Evolutionary conservation across 1,140 invertebrate genomes (phyloP).

Genomic region (Andricus grossulariae): DNA sequence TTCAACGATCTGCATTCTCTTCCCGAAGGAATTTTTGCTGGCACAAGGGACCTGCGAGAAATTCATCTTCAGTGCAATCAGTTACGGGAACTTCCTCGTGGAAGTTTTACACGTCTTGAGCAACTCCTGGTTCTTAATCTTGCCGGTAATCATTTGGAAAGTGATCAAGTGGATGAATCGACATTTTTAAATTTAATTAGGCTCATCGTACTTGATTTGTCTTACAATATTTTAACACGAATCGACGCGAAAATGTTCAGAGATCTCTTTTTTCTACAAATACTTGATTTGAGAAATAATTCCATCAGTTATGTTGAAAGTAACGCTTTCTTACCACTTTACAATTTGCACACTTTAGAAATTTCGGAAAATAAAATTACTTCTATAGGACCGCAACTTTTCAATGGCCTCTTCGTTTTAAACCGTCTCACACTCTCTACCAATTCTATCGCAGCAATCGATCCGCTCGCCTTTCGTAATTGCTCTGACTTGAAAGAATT

Average conservation of each 20-base stretch:
- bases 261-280: constrained; percentile 91
- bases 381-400: constrained; percentile 86
- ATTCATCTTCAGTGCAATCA: constrained; percentile 89
- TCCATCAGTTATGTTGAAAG: constrained; percentile 90
- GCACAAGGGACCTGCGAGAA: constrained; percentile 86
- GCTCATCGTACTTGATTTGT: constrained; percentile 89
- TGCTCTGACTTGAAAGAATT: constrained; percentile 93
- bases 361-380: constrained; percentile 90
- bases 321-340: constrained; percentile 89
- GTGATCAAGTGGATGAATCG: constrained; percentile 87
- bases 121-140: constrained; percentile 90
- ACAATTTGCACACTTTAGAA: constrained; percentile 91
- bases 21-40: constrained; percentile 86
- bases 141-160: constrained; percentile 89
- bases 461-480: constrained; percentile 91
- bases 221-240: constrained; percentile 87
- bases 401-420: constrained; percentile 90
- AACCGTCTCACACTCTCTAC: constrained; percentile 90
- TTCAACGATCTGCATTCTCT: constrained; percentile 86
- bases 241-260: constrained; percentile 91
- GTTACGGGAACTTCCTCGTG: constrained; percentile 85
- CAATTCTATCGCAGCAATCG: constrained; percentile 88
- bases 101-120: constrained; percentile 89
- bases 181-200: constrained; percentile 90
- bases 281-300: constrained; percentile 91